Evolutionary conservation across 2,888 invertebrate species (phyloP).

Genomic region (Dicycla oo): DNA sequence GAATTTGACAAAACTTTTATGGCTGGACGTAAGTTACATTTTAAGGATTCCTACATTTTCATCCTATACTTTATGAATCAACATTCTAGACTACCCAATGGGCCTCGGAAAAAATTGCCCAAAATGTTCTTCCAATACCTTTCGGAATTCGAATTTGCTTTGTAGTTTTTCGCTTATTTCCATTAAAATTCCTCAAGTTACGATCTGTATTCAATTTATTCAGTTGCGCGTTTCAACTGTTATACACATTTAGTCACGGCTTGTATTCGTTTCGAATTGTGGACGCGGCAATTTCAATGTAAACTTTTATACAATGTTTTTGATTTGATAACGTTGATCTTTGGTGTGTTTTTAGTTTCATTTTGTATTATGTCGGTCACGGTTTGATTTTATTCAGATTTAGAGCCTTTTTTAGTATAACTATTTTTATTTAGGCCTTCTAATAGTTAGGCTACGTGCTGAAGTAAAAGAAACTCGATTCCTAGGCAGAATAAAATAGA

Average conservation of each 20-base stretch:
- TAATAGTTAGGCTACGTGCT: neutral
- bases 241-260: slow-evolving; percentile 68
- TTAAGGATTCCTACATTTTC: slow-evolving; percentile 54
- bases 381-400: slow-evolving; percentile 18
- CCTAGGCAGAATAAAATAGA: neutral
- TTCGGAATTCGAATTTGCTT: slow-evolving; percentile 75
- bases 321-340: slow-evolving; percentile 55
- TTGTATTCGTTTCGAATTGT: slow-evolving; percentile 63
- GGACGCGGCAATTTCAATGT: slow-evolving; percentile 68
- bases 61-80: slow-evolving; percentile 60
- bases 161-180: slow-evolving; percentile 77
- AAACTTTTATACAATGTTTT: slow-evolving; percentile 69
- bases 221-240: slow-evolving; percentile 72
- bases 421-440: neutral
- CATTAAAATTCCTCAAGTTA: slow-evolving; percentile 79
- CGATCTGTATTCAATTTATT: slow-evolving; percentile 79
- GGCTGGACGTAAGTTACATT: slow-evolving; percentile 51
- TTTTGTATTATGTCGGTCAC: slow-evolving; percentile 4
- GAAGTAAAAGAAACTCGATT: neutral
- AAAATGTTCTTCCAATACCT: slow-evolving; percentile 71
- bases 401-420: neutral
- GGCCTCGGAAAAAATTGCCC: slow-evolving; percentile 69
- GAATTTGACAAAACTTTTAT: slow-evolving; percentile 62
- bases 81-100: slow-evolving; percentile 42
- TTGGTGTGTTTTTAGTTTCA: slow-evolving; percentile 15